Evolutionary conservation across 2,113 vertebrate genomes (phyloP), one percentile per base, ranked within the genome.

Genomic region (Meleagris gallopavo): DNA sequence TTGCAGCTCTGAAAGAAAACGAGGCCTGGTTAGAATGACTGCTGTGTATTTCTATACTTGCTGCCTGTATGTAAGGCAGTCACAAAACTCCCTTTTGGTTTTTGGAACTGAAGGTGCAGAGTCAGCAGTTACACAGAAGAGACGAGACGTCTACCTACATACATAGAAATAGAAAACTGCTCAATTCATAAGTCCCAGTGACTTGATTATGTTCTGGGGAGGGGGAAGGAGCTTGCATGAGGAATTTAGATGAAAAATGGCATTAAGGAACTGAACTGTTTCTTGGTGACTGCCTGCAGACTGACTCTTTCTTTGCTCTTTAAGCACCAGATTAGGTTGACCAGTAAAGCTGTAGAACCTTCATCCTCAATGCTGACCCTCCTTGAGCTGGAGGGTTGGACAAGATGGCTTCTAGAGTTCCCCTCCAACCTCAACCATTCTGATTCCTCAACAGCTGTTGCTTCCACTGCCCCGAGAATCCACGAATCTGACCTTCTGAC

Each of bases 401-500:
- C 32, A 57, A 38, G 48, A 29, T 64, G 41, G 55, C 19, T 13
- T 83, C 24, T 46, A 66, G 89, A 90, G 41, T 22, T 75, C 40
- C 43, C 58, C 84, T 92, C 86, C 29, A 64, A 6, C 43, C 36
- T 81, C 54, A 80, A 0, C 77, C 29, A 72, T 55, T 87, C 46
- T 79, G 74, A 84, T 96, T 87, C 64, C 16, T 94, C 71, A 61
- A 65, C 73, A 97, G 97, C 74, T 84, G 25, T 92, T 87, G 66
- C 96, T 70, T 96, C 8, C 61, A 95, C 95, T 71, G 97, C 97
- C 43, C 97, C 96, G 71, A 86, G 77, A 50, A 97, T 97, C 74
- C 86, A 90, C 14, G 86, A 92, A 32, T 96, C 94, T 15, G 97
- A 97, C 67, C 94, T 96, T 41, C 6, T 60, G 80, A 75, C 83